Base-by-base conservation (phyloP, 2,888 invertebrate genomes). In the Phania funesta region DNA sequence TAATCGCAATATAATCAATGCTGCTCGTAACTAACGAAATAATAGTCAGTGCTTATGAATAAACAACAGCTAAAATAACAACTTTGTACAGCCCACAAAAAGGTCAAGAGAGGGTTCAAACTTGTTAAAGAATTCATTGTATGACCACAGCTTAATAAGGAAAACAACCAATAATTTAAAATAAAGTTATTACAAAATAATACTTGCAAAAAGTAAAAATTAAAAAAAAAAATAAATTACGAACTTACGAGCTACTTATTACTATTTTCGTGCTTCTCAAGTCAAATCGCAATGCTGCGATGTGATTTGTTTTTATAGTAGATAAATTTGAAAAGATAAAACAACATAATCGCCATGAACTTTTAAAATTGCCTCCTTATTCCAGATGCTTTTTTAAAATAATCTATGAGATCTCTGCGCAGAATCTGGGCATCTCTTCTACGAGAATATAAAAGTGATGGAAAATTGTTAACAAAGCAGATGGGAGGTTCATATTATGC, bases 111-210 rank as follows among this genome's bases (percentile, higher is more conserved):
- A 41, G 44, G 74, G 82, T 64, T 81, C 82, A 82, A 70, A 46
- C 74, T 78, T 52, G 74, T 77, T 82, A 44, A 58, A 82, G 77
- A 77, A 74, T 82, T 71, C 62, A 76, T 81, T 68, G 26, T 60
- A 60, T 44, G 64, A 18, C 26, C 44, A 58, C 48, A 20, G 38
- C 32, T 35, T 35, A 52, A 70, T 70, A 32, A 56, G 60, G 8
- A 56, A 79, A 73, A 58, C 44, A 26, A 76, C 44, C 32, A 22
- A 50, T 62, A 67, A 74, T 54, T 78, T 24, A 13, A 54, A 64
- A 78, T 22, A 56, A 71, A 56, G 8, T 62, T 64, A 46, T 67
- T 80, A 70, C 74, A 41, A 62, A 80, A 80, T 75, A 75, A 5
- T 54, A 41, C 9, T 44, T 38, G 20, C 22, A 60, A 26, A 48